A percentile compares a stretch with the other conserved stretches of the same genome.
phyloP scores from a whole-genome alignment of 2,888 invertebrate genomes.

The Synergus umbraculus region DNA sequence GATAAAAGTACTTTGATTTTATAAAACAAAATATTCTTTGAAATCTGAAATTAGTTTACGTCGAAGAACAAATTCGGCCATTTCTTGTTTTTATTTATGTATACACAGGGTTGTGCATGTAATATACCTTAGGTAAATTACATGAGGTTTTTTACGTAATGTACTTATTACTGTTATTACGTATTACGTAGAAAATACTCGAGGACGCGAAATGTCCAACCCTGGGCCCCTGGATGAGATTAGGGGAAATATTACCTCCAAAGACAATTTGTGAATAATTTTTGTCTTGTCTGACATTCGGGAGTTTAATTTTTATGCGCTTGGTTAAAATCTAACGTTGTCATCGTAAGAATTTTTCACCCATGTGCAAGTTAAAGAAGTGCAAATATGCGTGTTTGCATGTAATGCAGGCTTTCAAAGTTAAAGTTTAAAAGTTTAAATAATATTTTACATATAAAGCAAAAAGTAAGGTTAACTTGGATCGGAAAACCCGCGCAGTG shows the following conservation, averaged over 20 bases:
- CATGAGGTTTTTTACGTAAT: too few relatives aligned
- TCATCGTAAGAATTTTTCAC: not conserved
- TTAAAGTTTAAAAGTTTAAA: not conserved
- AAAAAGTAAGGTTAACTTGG: not conserved
- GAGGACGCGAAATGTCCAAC: too few relatives aligned
- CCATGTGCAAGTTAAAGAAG: not conserved
- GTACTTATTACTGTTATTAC: too few relatives aligned
- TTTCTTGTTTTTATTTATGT: constrained; percentile 30
- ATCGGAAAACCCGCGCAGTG: not conserved
- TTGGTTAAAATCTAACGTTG: not conserved
- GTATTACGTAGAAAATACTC: too few relatives aligned
- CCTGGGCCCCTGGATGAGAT: too few relatives aligned
- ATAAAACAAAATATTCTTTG: not conserved
- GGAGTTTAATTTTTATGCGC: not conserved
- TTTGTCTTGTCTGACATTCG: not conserved
- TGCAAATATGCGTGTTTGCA: not conserved
- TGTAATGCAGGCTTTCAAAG: not conserved
- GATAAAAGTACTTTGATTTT: not conserved
- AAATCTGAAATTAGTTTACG: constrained; percentile 9
- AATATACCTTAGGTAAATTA: too few relatives aligned
- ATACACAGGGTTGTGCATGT: too few relatives aligned
- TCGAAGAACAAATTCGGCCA: not conserved
- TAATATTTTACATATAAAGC: not conserved
- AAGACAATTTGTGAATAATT: too few relatives aligned
- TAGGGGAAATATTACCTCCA: too few relatives aligned